These are phyloP conservation scores for Dendrolimus pini DNA, from an alignment of 2,888 invertebrate genomes.

Conservation along the genomic window DNA sequence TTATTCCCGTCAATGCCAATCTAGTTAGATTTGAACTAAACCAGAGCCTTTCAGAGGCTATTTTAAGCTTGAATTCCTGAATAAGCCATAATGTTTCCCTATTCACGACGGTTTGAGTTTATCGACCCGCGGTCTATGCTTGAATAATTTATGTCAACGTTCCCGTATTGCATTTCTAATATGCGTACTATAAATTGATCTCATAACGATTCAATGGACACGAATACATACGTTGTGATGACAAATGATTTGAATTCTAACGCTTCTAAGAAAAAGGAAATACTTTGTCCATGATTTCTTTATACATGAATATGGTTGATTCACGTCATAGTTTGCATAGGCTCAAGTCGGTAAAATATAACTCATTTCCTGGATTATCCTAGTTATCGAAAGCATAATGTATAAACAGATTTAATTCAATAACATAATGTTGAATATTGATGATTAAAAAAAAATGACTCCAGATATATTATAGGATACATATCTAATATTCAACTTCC, in stretches of 20 bases:
- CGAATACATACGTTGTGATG: background rate
- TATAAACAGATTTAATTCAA: too few species aligned
- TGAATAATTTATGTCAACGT: constrained; percentile 52
- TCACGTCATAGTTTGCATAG: too few species aligned
- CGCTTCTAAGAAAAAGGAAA: background rate
- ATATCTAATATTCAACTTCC: too few species aligned
- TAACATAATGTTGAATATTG: too few species aligned
- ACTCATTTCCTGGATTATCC: too few species aligned
- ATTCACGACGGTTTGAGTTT: constrained; percentile 38
- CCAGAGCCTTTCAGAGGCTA: constrained; percentile 27
- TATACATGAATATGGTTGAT: too few species aligned
- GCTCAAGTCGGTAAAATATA: too few species aligned
- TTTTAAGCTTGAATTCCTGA: constrained; percentile 33
- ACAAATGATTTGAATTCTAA: background rate
- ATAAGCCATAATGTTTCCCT: constrained; percentile 38
- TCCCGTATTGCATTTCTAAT: constrained; percentile 18
- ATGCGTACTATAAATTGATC: constrained; percentile 14
- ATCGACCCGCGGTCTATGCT: constrained; percentile 40
- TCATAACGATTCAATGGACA: constrained; percentile 5
- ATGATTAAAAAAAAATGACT: too few species aligned
- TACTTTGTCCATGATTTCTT: too few species aligned
- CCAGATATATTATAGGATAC: too few species aligned
- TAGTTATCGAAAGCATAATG: too few species aligned
- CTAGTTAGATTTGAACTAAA: constrained; percentile 19
- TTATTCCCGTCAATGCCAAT: constrained; percentile 30